phyloP scores from a whole-genome alignment of 2,888 invertebrate species.

The Tribolium freemani region DNA sequence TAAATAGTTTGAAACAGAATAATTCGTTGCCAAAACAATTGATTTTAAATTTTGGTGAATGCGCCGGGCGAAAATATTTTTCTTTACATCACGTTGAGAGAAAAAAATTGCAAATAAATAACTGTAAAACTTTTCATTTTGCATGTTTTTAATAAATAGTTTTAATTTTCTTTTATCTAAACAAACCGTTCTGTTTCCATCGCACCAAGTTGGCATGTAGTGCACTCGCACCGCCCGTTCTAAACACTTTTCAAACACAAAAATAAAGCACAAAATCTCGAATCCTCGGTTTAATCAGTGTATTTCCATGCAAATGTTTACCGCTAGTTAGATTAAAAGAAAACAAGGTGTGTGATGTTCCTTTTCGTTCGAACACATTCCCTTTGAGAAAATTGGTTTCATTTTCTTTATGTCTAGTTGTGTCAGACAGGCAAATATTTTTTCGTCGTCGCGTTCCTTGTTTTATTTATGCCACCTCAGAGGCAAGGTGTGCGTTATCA shows the following conservation, averaged over 20 bases:
- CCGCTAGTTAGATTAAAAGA: slow-evolving; percentile 31
- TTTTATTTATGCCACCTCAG: slow-evolving; percentile 39
- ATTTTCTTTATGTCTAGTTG: slow-evolving; percentile 40
- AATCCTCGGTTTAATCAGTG: slow-evolving; percentile 22
- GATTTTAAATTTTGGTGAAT: too few species aligned
- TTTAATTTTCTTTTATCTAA: too few species aligned
- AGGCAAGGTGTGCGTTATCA: slow-evolving; percentile 37
- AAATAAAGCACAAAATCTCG: slow-evolving; percentile 20
- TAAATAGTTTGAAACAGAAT: too few species aligned
- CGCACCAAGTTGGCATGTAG: too few species aligned
- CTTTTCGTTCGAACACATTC: slow-evolving; percentile 23
- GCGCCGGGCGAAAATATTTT: too few species aligned
- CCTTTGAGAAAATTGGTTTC: slow-evolving; percentile 39
- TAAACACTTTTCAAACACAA: slow-evolving; percentile 9
- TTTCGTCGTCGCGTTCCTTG: slow-evolving; percentile 27
- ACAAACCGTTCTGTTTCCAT: too few species aligned
- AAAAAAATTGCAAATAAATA: too few species aligned
- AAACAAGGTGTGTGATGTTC: slow-evolving; percentile 36
- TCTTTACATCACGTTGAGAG: too few species aligned
- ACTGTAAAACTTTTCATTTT: too few species aligned
- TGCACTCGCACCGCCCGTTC: neutral
- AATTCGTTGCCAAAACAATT: too few species aligned
- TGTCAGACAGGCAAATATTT: slow-evolving; percentile 37
- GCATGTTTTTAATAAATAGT: too few species aligned
- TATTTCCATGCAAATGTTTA: slow-evolving; percentile 39